Conservation (phyloP, 2,888 invertebrate genomes). For the Dryococelus australis region DNA sequence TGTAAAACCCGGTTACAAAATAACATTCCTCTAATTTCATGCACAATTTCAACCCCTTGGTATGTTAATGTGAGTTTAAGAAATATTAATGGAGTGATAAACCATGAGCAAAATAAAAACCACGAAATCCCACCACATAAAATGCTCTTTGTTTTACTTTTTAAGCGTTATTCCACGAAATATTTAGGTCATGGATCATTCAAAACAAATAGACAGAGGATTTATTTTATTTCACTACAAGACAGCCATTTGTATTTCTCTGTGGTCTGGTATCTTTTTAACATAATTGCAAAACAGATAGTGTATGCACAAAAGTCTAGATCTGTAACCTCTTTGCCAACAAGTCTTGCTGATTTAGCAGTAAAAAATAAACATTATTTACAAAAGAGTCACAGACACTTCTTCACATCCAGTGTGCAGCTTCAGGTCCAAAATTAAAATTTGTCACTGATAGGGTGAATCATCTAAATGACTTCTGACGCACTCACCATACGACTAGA, state of each 20-base stretch:
- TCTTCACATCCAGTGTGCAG: background rate
- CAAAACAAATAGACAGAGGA: background rate
- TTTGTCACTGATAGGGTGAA: background rate
- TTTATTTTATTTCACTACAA: constrained; percentile 11
- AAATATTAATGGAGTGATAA: no score
- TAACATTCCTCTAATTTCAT: no score
- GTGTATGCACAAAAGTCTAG: background rate
- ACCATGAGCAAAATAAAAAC: no score
- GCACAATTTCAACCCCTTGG: no score
- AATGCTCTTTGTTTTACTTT: no score
- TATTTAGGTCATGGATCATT: background rate
- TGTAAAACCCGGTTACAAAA: no score
- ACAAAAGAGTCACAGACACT: background rate
- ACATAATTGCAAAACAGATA: background rate
- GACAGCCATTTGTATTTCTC: background rate
- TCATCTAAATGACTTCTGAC: background rate
- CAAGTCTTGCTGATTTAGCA: background rate
- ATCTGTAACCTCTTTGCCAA: background rate
- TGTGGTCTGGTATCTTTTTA: background rate
- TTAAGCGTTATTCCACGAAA: background rate
- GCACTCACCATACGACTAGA: background rate
- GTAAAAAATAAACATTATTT: constrained; percentile 10
- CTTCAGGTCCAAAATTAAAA: background rate
- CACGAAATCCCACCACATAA: no score
- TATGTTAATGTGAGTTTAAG: no score